These are phyloP conservation scores for Busseola fusca DNA, from an alignment of 2,888 invertebrate species.

Conservation along the genomic window DNA sequence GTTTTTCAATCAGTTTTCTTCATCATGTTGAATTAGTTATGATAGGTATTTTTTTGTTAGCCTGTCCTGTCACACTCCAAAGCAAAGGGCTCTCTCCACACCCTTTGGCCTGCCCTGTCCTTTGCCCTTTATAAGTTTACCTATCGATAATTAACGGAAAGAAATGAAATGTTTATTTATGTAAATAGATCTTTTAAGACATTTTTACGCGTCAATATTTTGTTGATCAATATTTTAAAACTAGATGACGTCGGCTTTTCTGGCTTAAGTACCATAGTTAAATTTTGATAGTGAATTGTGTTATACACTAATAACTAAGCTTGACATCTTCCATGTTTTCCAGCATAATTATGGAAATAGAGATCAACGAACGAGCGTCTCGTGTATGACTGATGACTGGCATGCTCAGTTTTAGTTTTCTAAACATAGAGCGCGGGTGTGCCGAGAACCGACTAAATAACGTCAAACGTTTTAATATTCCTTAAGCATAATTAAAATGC, in stretches of 20 bases:
- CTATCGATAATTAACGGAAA: background rate
- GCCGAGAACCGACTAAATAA: constrained; percentile 28
- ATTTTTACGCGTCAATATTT: too few species aligned
- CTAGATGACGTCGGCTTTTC: background rate
- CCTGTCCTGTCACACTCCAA: background rate
- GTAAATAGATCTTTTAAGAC: too few species aligned
- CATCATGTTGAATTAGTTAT: background rate
- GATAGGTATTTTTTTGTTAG: background rate
- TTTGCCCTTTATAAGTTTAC: background rate
- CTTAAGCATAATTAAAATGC: constrained; percentile 14
- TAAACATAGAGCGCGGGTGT: constrained; percentile 62
- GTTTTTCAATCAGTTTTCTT: constrained; percentile 9
- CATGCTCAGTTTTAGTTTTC: constrained; percentile 64
- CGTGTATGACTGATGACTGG: constrained; percentile 54
- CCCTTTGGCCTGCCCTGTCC: too few species aligned
- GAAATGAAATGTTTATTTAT: background rate
- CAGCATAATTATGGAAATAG: constrained; percentile 30
- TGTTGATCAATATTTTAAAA: too few species aligned
- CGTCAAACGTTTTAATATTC: constrained; percentile 15
- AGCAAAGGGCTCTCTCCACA: background rate
- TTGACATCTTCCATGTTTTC: background rate
- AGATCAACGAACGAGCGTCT: constrained; percentile 58
- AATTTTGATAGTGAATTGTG: background rate
- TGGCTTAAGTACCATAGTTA: background rate
- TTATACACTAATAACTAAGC: background rate